A percentile compares a stretch with the other conserved stretches of the same genome.
phyloP scores from a whole-genome alignment of 2,888 invertebrate species.

The Perizoma flavofasciatum region DNA sequence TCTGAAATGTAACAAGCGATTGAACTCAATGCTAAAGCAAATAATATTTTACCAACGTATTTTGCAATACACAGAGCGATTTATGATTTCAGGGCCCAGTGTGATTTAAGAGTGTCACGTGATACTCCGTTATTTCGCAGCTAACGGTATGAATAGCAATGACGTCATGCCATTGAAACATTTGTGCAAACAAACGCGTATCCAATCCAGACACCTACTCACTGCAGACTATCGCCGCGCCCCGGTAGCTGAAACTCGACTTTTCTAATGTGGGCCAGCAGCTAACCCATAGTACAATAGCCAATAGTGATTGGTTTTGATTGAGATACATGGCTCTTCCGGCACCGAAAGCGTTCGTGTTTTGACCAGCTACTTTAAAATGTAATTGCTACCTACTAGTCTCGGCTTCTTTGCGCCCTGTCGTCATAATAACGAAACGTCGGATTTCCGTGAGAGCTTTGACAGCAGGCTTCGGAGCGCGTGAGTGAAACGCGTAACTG shows the following conservation, averaged over 20 bases:
- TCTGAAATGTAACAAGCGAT: no score
- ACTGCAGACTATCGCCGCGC: conserved; percentile 43
- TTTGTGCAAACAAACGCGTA: conserved; percentile 56
- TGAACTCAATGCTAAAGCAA: background rate
- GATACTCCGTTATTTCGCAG: conserved; percentile 52
- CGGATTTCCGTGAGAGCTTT: conserved; percentile 37
- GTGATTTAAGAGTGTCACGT: conserved; percentile 43
- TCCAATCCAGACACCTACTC: conserved; percentile 48
- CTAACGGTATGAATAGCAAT: conserved; percentile 46
- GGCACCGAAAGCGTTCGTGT: conserved; percentile 37
- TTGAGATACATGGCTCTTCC: conserved; percentile 45
- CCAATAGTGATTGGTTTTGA: conserved; percentile 41
- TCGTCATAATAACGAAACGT: conserved; percentile 14
- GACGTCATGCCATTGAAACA: conserved; percentile 55
- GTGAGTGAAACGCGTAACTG: conserved; percentile 48
- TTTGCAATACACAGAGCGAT: background rate
- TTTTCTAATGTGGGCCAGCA: conserved; percentile 42
- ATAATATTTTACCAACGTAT: background rate
- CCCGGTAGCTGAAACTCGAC: conserved; percentile 35
- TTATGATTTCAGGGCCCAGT: conserved; percentile 8
- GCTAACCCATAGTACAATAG: conserved; percentile 33
- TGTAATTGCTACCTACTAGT: conserved; percentile 6
- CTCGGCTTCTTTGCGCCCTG: conserved; percentile 8
- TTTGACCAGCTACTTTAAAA: conserved; percentile 40
- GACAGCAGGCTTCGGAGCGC: conserved; percentile 38